phyloP scores from a whole-genome alignment of 2,113 vertebrate species.

The Forbesichthys papilliferus region DNA sequence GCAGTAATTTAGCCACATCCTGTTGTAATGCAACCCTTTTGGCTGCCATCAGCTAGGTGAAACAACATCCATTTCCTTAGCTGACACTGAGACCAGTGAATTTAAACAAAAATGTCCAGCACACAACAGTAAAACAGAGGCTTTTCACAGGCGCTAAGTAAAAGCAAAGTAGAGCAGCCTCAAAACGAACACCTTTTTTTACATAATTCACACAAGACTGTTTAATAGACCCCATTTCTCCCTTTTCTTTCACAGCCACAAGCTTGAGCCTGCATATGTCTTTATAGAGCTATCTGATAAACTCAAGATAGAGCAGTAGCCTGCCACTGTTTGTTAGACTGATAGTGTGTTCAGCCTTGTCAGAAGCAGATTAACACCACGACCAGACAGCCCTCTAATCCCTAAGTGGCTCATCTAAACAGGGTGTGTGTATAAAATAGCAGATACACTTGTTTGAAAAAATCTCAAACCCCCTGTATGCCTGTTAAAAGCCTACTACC shows the following conservation, averaged over 20 bases:
- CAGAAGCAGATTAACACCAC: conserved; percentile 21
- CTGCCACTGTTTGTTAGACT: conserved; percentile 14
- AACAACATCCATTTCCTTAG: too few species aligned
- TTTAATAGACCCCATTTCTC: not conserved
- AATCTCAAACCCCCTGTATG: too few species aligned
- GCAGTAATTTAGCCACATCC: not conserved
- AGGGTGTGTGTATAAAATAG: not conserved
- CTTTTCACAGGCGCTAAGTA: not conserved
- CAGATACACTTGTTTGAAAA: too few species aligned
- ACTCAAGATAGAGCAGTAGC: conserved; percentile 30
- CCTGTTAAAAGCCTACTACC: too few species aligned
- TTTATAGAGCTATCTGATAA: conserved; percentile 17
- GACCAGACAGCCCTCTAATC: conserved; percentile 4
- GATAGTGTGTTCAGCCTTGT: not conserved
- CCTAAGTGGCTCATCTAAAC: not conserved
- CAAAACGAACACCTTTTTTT: too few species aligned
- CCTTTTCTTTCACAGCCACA: conserved; percentile 15
- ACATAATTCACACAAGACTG: too few species aligned
- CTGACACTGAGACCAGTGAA: not conserved
- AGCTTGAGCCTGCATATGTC: not conserved
- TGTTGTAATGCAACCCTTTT: too few species aligned
- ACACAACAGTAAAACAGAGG: not conserved
- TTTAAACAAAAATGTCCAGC: not conserved
- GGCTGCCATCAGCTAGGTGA: too few species aligned
- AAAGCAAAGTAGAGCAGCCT: too few species aligned